Base-by-base conservation (phyloP, 2,888 invertebrate species). In the Liposcelis brunnea region DNA sequence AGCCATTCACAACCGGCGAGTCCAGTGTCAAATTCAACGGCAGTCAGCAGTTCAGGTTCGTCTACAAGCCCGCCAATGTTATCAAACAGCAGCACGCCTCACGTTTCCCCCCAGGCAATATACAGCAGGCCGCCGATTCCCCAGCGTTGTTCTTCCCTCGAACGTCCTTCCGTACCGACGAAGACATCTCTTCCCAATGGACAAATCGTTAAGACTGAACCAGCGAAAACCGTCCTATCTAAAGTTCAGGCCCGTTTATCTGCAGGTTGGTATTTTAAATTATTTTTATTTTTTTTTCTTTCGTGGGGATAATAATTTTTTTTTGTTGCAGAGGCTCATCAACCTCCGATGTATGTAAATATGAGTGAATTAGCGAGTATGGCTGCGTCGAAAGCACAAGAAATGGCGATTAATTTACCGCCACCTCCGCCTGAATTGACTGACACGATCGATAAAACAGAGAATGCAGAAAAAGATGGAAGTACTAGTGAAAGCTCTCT, bases 341-440 rank as follows among this genome's bases (percentile, higher is more conserved):
- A 80, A 64, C 89, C 89, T 18, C 26, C 26, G 26, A 74, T 87
- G 57, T 90, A 90, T 65, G 87, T 87, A 56, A 90, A 90, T 61
- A 86, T 87, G 86, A 84, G 85, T 51, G 89, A 90, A 61, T 65
- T 89, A 59, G 85, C 84, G 18, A 78, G 75, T 55, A 70, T 86
- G 67, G 86, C 86, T 36, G 84, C 84, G 10, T 71, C 68, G 64
- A 84, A 70, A 66, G 80, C 64, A 64, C 82, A 71, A 57, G 70
- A 69, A 59, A 66, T 66, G 67, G 65, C 69, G 61, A 61, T 71
- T 56, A 71, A 72, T 55, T 64, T 79, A 59, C 66, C 68, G 63
- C 61, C 66, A 54, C 64, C 72, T 55, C 68, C 40, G 43, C 53
- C 55, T 18, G 51, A 50, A 33, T 51, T 54, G 44, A 49, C 48